These are phyloP conservation scores for Fundulus diaphanus DNA, from an alignment of 2,797 vertebrate species.

Conservation along the genomic window DNA sequence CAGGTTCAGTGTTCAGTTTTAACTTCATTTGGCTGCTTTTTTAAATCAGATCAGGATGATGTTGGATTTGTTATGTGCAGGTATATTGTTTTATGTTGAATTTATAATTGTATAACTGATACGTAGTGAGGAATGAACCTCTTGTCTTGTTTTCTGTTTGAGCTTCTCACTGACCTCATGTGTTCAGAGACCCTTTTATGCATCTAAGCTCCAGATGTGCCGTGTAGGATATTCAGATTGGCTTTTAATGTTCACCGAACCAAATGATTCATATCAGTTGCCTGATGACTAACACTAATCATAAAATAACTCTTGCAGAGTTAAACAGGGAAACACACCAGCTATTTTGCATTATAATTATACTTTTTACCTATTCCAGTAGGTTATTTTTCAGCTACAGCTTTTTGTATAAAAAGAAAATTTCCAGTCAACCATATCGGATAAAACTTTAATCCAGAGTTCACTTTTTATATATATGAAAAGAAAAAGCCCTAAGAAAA, in stretches of 20 bases:
- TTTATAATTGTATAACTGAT: neutral
- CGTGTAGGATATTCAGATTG: neutral
- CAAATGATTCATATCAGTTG: neutral
- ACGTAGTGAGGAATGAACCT: neutral
- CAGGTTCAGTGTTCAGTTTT: neutral
- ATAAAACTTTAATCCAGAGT: too few species aligned
- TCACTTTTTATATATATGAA: too few species aligned
- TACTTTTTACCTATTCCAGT: too few species aligned
- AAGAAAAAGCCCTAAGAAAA: too few species aligned
- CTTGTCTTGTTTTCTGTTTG: neutral
- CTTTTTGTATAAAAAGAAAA: too few species aligned
- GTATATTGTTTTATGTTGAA: neutral
- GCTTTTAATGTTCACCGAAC: neutral
- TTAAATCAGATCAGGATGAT: neutral
- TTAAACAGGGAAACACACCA: neutral
- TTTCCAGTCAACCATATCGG: too few species aligned
- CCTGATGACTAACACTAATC: neutral
- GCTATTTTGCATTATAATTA: too few species aligned
- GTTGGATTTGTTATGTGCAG: neutral
- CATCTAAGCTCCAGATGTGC: neutral
- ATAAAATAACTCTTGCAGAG: neutral
- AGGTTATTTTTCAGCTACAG: too few species aligned
- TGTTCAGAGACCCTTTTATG: neutral
- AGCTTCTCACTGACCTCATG: neutral
- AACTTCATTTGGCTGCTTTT: neutral